Evolutionary conservation across 2,797 vertebrate species (phyloP).

Genomic region (Botia almorhae): DNA sequence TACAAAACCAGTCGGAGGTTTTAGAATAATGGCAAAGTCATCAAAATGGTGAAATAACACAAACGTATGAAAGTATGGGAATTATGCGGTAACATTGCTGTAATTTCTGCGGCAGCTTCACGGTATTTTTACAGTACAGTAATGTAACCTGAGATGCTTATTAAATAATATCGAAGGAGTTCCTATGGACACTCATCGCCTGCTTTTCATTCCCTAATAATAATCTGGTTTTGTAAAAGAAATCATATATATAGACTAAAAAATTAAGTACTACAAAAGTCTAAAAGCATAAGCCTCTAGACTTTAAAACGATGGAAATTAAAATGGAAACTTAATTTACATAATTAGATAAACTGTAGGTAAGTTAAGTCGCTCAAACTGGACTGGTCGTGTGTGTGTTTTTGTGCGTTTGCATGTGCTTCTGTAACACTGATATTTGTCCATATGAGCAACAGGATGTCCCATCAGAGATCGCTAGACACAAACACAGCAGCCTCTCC

Average conservation of each 20-base stretch:
- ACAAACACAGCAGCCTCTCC: conserved; percentile 27
- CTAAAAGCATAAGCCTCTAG: not conserved
- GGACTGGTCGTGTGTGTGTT: conserved; percentile 10
- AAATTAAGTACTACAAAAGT: not conserved
- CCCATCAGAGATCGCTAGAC: conserved; percentile 1
- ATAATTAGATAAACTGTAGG: no score
- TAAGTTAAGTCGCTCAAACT: not conserved
- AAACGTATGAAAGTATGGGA: no score
- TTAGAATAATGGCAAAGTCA: not conserved
- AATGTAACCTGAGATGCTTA: not conserved
- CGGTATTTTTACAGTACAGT: no score
- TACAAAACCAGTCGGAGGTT: not conserved
- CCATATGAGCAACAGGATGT: conserved; percentile 1
- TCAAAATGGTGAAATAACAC: not conserved
- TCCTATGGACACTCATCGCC: no score
- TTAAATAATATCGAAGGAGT: not conserved
- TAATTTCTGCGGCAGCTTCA: no score
- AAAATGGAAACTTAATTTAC: no score
- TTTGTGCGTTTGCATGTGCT: conserved; percentile 38
- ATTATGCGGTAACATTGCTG: no score
- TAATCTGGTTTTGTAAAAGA: not conserved
- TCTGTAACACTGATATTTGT: conserved; percentile 3
- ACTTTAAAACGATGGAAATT: not conserved
- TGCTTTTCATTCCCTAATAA: not conserved
- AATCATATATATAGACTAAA: not conserved